These are phyloP conservation scores for Ailuropoda melanoleuca DNA, from an alignment of 2,113 vertebrate species.

Conservation along the genomic window DNA sequence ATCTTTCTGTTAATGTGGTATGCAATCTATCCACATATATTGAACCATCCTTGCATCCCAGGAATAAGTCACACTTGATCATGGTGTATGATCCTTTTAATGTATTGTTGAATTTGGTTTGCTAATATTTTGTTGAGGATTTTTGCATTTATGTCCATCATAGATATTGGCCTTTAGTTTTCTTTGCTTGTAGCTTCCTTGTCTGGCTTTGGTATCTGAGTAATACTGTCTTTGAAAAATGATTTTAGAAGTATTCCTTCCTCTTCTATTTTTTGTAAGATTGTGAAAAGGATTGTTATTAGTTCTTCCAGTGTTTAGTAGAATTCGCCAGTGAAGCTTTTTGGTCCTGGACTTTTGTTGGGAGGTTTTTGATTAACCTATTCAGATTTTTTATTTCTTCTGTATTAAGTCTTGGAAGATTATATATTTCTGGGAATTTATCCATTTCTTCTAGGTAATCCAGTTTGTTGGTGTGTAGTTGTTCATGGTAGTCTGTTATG, in stretches of 20 bases:
- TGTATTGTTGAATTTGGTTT: not conserved
- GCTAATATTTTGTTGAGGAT: not conserved
- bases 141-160: not conserved
- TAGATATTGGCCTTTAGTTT: not conserved
- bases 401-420: not conserved
- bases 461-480: not conserved
- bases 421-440: not conserved
- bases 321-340: not conserved
- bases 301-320: not conserved
- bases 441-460: not conserved
- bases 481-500: not conserved
- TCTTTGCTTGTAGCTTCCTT: not conserved
- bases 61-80: not conserved
- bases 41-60: not conserved
- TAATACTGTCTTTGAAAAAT: not conserved
- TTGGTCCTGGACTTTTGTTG: not conserved
- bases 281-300: not conserved
- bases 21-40: not conserved
- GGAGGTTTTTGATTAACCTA: not conserved
- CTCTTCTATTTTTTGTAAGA: not conserved
- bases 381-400: not conserved
- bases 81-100: not conserved
- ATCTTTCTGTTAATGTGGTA: not conserved
- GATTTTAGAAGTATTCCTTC: not conserved
- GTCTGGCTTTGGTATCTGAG: not conserved